Percentiles rank a stretch among this genome's conserved stretches.
These are phyloP conservation scores for Knipowitschia caucasica DNA, from an alignment of 2,797 vertebrate genomes.

Conservation along the genomic window DNA sequence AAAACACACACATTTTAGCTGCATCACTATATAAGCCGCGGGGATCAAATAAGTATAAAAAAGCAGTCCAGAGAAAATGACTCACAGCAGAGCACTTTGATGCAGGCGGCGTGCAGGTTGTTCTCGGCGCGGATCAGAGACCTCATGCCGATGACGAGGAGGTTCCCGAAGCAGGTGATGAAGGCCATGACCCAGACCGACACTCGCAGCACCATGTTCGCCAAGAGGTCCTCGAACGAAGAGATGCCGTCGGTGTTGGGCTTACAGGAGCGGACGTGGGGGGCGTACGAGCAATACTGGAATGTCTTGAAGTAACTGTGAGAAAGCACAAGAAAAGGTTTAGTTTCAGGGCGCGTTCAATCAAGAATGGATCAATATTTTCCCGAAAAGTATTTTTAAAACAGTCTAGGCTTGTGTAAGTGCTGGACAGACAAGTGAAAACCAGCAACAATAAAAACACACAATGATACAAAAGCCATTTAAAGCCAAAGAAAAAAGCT, in stretches of 20 bases:
- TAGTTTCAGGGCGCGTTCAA: not conserved
- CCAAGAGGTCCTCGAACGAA: slow-evolving; percentile 84
- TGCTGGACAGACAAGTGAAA: too few relatives aligned
- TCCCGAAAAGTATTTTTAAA: too few relatives aligned
- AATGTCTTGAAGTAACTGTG: slow-evolving; percentile 84
- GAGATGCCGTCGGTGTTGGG: slow-evolving; percentile 86
- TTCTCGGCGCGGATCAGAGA: slow-evolving; percentile 85
- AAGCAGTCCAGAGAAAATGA: too few relatives aligned
- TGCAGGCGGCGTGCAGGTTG: slow-evolving; percentile 79
- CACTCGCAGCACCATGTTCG: slow-evolving; percentile 80
- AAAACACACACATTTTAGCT: too few relatives aligned
- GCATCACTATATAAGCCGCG: too few relatives aligned
- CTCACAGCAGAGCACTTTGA: slow-evolving; percentile 88
- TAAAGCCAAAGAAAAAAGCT: too few relatives aligned
- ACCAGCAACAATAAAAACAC: too few relatives aligned
- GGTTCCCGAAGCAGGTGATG: slow-evolving; percentile 85
- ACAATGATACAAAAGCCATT: too few relatives aligned
- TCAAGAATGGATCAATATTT: not conserved
- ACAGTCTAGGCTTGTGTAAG: too few relatives aligned
- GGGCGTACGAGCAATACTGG: slow-evolving; percentile 83
- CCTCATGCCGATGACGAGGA: slow-evolving; percentile 85
- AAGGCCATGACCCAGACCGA: slow-evolving; percentile 87
- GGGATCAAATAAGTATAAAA: too few relatives aligned
- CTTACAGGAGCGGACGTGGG: slow-evolving; percentile 81
- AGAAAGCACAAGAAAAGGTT: not conserved